A percentile compares a stretch with the other conserved stretches of the same genome.
phyloP scores from a whole-genome alignment of 2,888 invertebrate genomes.

The Stramonita haemastoma region DNA sequence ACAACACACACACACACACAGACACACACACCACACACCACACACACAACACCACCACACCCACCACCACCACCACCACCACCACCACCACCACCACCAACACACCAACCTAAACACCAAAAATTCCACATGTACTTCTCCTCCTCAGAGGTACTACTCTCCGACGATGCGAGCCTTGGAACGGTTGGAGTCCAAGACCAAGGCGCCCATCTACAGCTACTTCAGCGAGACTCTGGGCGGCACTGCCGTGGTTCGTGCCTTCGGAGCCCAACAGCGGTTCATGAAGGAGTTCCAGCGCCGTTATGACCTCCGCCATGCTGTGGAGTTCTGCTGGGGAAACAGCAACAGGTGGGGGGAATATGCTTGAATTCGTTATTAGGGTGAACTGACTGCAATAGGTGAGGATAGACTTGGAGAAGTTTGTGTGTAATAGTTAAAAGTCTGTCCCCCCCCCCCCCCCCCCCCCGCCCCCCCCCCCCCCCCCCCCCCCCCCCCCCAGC shows the following conservation, averaged over 20 bases:
- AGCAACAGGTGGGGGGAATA: background rate
- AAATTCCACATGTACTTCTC: background rate
- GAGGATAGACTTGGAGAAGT: background rate
- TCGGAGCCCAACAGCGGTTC: conserved; percentile 64
- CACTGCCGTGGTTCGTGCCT: conserved; percentile 73
- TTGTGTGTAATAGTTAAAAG: background rate
- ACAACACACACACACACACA: too few relatives aligned
- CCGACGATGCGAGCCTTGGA: conserved; percentile 75
- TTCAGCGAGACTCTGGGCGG: conserved; percentile 80
- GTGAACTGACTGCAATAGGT: background rate
- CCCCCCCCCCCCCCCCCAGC: too few relatives aligned
- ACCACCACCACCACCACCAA: too few relatives aligned
- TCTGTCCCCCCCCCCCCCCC: too few relatives aligned
- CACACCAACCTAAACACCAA: background rate
- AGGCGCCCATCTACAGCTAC: conserved; percentile 76
- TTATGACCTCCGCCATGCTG: conserved; percentile 82
- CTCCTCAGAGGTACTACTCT: conserved; percentile 49
- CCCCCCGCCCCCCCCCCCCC: too few relatives aligned
- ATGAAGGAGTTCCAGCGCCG: conserved; percentile 63
- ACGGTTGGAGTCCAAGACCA: conserved; percentile 73
- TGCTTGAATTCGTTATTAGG: background rate
- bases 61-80: too few relatives aligned
- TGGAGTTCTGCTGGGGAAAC: conserved; percentile 76
- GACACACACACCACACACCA: too few relatives aligned
- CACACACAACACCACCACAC: too few relatives aligned